These are phyloP conservation scores for Halcyon chelicuti DNA, from an alignment of 2,797 vertebrate species.

Conservation along the genomic window DNA sequence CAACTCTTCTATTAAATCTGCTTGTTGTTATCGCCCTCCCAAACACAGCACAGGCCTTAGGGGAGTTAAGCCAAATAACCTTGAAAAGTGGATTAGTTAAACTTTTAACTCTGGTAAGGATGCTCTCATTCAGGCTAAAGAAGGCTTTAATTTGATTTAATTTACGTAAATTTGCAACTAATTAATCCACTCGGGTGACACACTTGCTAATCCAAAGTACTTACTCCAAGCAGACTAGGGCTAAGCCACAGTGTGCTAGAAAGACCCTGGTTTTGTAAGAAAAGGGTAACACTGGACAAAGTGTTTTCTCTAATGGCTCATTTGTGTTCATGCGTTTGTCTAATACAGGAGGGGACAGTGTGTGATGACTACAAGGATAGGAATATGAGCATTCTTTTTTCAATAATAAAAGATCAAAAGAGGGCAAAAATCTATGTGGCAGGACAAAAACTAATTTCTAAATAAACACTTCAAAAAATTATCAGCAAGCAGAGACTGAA, in stretches of 20 bases:
- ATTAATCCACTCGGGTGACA: conserved; percentile 6
- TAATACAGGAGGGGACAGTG: neutral
- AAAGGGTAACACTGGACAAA: neutral
- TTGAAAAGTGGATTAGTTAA: conserved; percentile 9
- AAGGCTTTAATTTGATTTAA: conserved; percentile 2
- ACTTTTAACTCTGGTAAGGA: neutral
- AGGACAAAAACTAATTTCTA: neutral
- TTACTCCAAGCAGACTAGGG: neutral
- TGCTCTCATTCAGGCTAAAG: neutral
- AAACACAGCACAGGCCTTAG: neutral
- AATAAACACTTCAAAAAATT: neutral
- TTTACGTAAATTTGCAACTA: neutral
- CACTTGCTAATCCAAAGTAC: neutral
- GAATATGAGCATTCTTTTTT: neutral
- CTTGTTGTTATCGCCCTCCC: neutral
- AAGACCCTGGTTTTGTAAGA: neutral
- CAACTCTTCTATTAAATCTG: neutral
- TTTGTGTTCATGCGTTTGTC: neutral
- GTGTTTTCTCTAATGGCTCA: neutral
- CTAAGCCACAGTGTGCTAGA: neutral
- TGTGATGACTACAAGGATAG: neutral
- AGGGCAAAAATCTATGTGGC: neutral
- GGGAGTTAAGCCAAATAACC: conserved; percentile 11
- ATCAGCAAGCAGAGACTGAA: neutral
- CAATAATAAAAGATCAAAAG: neutral